A percentile compares a stretch with the other conserved stretches of the same genome.
These are phyloP conservation scores for Monopterus albus DNA, from an alignment of 2,113 vertebrate species.

Conservation along the genomic window DNA sequence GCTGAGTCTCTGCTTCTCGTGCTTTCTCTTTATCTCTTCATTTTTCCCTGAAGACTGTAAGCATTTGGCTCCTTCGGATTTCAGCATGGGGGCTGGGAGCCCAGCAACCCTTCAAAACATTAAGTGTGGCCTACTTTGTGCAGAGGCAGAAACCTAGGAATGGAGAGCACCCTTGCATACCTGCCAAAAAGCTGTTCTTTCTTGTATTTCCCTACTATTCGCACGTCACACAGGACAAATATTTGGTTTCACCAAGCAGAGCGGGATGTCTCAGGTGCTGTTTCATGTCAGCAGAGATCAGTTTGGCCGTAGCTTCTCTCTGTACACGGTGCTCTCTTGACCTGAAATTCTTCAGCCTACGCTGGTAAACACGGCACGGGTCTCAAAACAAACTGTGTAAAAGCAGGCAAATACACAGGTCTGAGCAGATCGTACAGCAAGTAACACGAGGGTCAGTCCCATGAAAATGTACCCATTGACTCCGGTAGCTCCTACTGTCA, in stretches of 20 bases:
- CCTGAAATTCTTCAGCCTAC: constrained; percentile 70
- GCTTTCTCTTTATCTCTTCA: constrained; percentile 28
- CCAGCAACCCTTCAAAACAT: constrained; percentile 44
- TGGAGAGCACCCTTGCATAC: constrained; percentile 23
- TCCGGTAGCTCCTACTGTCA: constrained; percentile 25
- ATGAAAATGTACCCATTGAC: constrained; percentile 65
- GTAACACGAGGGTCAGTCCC: constrained; percentile 63
- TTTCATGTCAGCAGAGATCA: constrained; percentile 74
- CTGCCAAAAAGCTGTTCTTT: constrained; percentile 45
- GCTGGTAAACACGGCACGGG: constrained; percentile 75
- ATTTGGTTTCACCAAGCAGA: constrained; percentile 61
- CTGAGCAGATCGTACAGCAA: constrained; percentile 48
- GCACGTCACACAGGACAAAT: constrained; percentile 69
- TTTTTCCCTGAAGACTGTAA: constrained; percentile 38
- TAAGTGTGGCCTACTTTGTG: constrained; percentile 51
- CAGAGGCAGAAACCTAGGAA: constrained; percentile 42
- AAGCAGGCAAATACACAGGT: constrained; percentile 63
- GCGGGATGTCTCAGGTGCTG: constrained; percentile 42
- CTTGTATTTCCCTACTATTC: constrained; percentile 37
- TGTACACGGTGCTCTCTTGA: constrained; percentile 68
- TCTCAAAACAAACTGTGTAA: constrained; percentile 68
- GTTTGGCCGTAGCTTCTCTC: constrained; percentile 57
- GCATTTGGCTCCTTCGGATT: constrained; percentile 25
- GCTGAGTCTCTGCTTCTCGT: constrained; percentile 34
- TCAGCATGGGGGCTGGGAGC: neutral